A percentile compares a stretch with the other conserved stretches of the same genome.
phyloP scores from a whole-genome alignment of 2,888 invertebrate genomes.

The Andrena haemorrhoa region DNA sequence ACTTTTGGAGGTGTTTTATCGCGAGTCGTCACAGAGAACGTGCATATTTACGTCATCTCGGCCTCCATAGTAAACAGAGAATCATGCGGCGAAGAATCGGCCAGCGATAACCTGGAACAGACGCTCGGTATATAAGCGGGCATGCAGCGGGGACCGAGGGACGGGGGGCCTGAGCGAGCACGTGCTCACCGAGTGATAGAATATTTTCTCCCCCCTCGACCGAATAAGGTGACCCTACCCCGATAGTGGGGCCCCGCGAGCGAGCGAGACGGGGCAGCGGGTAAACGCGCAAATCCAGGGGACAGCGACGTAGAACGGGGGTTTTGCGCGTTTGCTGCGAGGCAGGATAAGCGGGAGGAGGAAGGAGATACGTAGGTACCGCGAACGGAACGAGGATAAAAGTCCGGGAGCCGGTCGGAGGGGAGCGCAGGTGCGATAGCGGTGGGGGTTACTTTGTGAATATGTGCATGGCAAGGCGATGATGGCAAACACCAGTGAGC shows the following conservation, averaged over 20 bases:
- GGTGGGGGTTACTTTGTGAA: neutral
- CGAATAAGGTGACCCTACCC: slow-evolving; percentile 64
- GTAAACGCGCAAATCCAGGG: slow-evolving; percentile 32
- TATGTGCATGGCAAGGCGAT: neutral
- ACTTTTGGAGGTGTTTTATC: neutral
- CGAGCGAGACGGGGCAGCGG: slow-evolving; percentile 26
- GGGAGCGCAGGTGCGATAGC: neutral
- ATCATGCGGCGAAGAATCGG: slow-evolving; percentile 36
- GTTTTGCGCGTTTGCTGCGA: neutral
- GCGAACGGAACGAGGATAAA: neutral
- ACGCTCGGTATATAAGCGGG: slow-evolving; percentile 1
- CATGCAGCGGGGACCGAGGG: slow-evolving; percentile 21
- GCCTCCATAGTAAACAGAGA: slow-evolving; percentile 19
- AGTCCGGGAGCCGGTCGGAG: neutral
- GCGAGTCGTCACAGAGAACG: neutral
- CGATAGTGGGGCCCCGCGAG: slow-evolving; percentile 51
- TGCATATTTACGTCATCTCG: neutral
- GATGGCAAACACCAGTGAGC: neutral
- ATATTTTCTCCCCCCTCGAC: slow-evolving; percentile 58
- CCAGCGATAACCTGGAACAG: slow-evolving; percentile 34
- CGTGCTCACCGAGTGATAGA: slow-evolving; percentile 80
- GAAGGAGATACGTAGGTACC: neutral
- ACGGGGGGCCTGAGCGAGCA: slow-evolving; percentile 66
- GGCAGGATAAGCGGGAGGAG: neutral
- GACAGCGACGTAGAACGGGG: slow-evolving; percentile 12